Evolutionary conservation across 2,797 vertebrate genomes (phyloP).

Genomic region (Rhincodon typus): DNA sequence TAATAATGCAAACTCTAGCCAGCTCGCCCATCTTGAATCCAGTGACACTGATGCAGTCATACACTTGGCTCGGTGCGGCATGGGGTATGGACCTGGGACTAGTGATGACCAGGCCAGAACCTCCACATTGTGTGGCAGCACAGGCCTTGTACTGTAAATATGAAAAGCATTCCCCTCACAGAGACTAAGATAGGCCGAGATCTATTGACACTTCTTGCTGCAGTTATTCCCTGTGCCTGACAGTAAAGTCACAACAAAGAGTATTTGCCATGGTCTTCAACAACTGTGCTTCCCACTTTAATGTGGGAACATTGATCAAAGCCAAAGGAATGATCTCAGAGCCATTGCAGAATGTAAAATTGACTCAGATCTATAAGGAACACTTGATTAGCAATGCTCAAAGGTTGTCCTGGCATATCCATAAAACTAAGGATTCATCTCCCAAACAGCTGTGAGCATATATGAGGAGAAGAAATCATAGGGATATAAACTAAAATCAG

Average conservation of each 20-base stretch:
- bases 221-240: not conserved
- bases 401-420: not conserved
- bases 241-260: not conserved
- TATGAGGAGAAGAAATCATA: not conserved
- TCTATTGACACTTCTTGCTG: not conserved
- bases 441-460: not conserved
- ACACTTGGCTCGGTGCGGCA: not conserved
- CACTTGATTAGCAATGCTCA: not conserved
- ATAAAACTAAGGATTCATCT: not conserved
- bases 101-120: not conserved
- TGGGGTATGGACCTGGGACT: not conserved
- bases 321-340: not conserved
- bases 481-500: not conserved
- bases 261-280: not conserved
- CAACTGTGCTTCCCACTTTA: not conserved
- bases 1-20: not conserved
- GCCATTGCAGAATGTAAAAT: too few species aligned
- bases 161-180: not conserved
- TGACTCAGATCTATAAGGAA: not conserved
- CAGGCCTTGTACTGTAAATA: not conserved
- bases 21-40: not conserved
- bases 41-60: not conserved
- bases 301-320: not conserved
- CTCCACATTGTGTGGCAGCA: not conserved
- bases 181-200: not conserved